phyloP scores from a whole-genome alignment of 1,140 invertebrate species.

The Plectrocnemia conspersa region DNA sequence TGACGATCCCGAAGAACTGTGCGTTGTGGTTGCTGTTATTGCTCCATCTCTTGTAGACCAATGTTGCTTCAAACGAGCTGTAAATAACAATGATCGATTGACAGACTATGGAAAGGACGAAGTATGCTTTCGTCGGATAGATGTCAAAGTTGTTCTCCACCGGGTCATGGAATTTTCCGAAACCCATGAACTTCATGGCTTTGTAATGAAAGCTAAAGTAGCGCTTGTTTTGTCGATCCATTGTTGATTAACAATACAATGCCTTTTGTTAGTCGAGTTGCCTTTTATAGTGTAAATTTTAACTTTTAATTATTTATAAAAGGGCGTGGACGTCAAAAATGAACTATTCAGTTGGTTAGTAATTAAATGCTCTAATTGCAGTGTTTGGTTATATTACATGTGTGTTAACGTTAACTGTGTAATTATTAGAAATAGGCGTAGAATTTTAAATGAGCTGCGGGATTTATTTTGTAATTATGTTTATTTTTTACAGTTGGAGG shows the following conservation, averaged over 20 bases:
- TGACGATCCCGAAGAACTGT: slow-evolving; percentile 22
- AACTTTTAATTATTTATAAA: too few species aligned
- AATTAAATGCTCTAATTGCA: too few species aligned
- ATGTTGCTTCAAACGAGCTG: slow-evolving; percentile 23
- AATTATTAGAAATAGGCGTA: too few species aligned
- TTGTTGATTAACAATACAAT: too few species aligned
- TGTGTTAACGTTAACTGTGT: too few species aligned
- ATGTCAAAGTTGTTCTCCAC: slow-evolving; percentile 30
- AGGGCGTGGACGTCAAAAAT: too few species aligned
- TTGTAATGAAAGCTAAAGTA: slow-evolving; percentile 30
- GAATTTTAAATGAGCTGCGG: too few species aligned
- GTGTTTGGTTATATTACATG: too few species aligned
- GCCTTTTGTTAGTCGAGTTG: too few species aligned
- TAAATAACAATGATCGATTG: slow-evolving; percentile 23
- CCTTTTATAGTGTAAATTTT: too few species aligned
- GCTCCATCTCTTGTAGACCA: slow-evolving; percentile 25
- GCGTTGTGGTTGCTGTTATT: slow-evolving; percentile 20
- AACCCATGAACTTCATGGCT: slow-evolving; percentile 22
- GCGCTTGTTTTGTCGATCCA: too few species aligned
- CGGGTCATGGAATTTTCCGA: slow-evolving; percentile 29
- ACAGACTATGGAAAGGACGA: slow-evolving; percentile 18
- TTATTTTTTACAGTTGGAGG: slow-evolving; percentile 34
- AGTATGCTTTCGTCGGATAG: slow-evolving; percentile 21
- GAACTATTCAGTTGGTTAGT: too few species aligned
- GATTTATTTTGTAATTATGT: neutral